A percentile compares a stretch with the other conserved stretches of the same genome.
These are phyloP conservation scores for Lichenostomus cassidix DNA, from an alignment of 2,113 vertebrate genomes.

Conservation along the genomic window DNA sequence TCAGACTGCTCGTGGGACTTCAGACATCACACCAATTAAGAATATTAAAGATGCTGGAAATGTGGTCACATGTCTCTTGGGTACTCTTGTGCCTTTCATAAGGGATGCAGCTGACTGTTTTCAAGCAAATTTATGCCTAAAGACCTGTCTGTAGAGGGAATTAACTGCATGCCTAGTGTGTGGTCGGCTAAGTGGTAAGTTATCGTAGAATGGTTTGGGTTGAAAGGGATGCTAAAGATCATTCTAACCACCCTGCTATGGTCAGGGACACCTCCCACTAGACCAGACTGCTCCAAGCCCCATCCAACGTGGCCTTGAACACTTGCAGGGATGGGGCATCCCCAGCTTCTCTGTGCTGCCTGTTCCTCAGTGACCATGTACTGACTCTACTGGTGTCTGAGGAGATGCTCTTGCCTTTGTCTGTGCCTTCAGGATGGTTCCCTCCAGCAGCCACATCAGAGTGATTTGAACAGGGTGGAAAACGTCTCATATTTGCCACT, in stretches of 20 bases:
- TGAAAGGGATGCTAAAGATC: neutral
- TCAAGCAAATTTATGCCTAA: neutral
- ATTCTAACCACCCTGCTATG: neutral
- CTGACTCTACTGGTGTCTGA: neutral
- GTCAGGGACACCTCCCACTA: neutral
- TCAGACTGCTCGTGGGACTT: neutral
- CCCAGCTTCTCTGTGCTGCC: neutral
- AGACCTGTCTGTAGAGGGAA: neutral
- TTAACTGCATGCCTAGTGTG: neutral
- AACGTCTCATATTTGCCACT: accelerated
- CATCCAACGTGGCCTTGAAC: neutral
- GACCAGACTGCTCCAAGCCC: neutral
- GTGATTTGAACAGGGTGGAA: neutral
- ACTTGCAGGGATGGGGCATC: neutral
- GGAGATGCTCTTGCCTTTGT: neutral
- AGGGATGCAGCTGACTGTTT: neutral
- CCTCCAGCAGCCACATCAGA: neutral
- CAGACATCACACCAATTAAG: neutral
- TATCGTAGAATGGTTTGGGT: neutral
- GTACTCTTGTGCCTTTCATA: accelerated
- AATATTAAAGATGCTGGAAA: neutral
- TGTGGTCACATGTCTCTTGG: accelerated
- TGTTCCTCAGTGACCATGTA: accelerated
- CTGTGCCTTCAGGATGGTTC: neutral
- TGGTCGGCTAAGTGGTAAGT: neutral